phyloP scores from a whole-genome alignment of 2,888 invertebrate species.

The Ametastegia equiseti region DNA sequence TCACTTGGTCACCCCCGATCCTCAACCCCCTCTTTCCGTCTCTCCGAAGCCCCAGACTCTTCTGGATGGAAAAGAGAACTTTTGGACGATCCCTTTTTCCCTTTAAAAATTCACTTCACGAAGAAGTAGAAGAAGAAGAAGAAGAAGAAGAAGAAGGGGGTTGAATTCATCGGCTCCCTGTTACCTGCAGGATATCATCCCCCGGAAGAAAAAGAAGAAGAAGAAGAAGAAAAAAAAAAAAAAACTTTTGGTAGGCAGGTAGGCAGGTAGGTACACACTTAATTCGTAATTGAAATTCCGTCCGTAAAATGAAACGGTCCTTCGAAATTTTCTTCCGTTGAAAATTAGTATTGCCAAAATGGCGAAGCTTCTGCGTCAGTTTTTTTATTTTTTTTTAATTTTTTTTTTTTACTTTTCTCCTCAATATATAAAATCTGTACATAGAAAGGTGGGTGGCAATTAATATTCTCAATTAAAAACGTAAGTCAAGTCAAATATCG shows the following conservation, averaged over 20 bases:
- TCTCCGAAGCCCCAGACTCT: too few relatives aligned
- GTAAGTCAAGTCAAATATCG: slow-evolving; percentile 26
- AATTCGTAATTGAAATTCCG: slow-evolving; percentile 37
- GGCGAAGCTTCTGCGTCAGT: too few relatives aligned
- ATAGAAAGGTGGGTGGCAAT: too few relatives aligned
- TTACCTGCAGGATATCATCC: background rate
- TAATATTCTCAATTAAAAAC: slow-evolving; percentile 40
- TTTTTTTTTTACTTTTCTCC: background rate
- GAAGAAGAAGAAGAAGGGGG: slow-evolving; percentile 3
- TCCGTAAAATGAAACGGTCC: slow-evolving; percentile 16
- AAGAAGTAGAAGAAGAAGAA: too few relatives aligned
- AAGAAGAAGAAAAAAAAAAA: too few relatives aligned
- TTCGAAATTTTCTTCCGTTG: too few relatives aligned
- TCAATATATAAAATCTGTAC: background rate
- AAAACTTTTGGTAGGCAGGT: too few relatives aligned
- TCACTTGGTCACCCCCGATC: too few relatives aligned
- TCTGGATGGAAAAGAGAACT: background rate
- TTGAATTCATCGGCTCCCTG: slow-evolving; percentile 8
- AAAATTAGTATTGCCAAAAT: too few relatives aligned
- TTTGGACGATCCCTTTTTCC: background rate
- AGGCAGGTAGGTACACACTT: slow-evolving; percentile 8
- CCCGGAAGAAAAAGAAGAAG: too few relatives aligned
- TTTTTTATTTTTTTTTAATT: background rate
- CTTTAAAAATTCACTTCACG: slow-evolving; percentile 13
- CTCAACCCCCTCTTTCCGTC: too few relatives aligned